A percentile compares a stretch with the other conserved stretches of the same genome.
phyloP scores from a whole-genome alignment of 1,140 invertebrate genomes.

The Drosophila ananassae region DNA sequence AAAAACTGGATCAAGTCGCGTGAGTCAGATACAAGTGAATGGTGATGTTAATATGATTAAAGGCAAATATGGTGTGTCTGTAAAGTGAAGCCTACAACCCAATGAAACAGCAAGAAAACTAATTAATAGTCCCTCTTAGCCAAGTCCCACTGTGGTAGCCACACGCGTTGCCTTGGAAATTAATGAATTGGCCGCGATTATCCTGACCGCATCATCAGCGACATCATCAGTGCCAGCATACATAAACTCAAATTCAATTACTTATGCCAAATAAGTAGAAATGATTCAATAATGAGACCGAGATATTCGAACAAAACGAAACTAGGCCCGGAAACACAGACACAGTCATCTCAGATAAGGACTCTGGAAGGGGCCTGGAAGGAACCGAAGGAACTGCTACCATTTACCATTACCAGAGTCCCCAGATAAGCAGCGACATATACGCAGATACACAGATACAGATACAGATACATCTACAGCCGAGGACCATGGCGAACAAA shows the following conservation, averaged over 20 bases:
- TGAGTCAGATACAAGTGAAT: slow-evolving; percentile 69
- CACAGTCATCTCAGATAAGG: slow-evolving; percentile 56
- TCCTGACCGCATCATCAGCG: slow-evolving; percentile 70
- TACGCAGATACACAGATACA: slow-evolving; percentile 8
- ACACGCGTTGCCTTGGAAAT: slow-evolving; percentile 54
- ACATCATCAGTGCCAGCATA: slow-evolving; percentile 66
- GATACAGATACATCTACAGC: slow-evolving; percentile 3
- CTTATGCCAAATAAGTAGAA: slow-evolving; percentile 82
- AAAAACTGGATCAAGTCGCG: slow-evolving; percentile 54
- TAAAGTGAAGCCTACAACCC: slow-evolving; percentile 13
- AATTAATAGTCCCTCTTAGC: background rate
- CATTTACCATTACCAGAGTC: slow-evolving; percentile 61
- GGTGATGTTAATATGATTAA: slow-evolving; percentile 75
- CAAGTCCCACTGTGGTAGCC: slow-evolving; percentile 15
- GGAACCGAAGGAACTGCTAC: slow-evolving; percentile 25
- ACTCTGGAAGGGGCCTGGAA: slow-evolving; percentile 1
- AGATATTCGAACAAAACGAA: slow-evolving; percentile 60
- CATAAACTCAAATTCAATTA: slow-evolving; percentile 79
- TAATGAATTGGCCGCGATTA: slow-evolving; percentile 75
- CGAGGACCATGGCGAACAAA: slow-evolving; percentile 53
- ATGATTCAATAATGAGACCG: slow-evolving; percentile 68
- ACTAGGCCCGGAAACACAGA: slow-evolving; percentile 30
- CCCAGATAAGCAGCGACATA: slow-evolving; percentile 51
- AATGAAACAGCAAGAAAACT: background rate
- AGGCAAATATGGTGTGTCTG: slow-evolving; percentile 66